Conservation (phyloP, 2,797 vertebrate species). For the Peromyscus melanophrys region DNA sequence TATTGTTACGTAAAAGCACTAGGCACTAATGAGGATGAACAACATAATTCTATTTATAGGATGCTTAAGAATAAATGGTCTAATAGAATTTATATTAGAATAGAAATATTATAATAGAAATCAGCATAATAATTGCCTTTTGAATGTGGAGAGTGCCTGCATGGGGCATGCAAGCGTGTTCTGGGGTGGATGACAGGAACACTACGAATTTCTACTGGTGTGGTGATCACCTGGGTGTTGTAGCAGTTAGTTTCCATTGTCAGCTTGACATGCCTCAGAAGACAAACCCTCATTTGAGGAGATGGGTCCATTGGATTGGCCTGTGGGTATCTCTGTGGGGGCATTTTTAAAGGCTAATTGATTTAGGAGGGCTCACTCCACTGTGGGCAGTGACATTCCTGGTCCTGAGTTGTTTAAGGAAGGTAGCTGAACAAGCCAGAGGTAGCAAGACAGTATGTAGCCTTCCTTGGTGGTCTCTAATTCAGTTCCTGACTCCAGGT, state of each 20-base stretch:
- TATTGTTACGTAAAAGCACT: neutral
- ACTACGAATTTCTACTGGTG: neutral
- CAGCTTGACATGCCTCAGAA: neutral
- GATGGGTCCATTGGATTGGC: neutral
- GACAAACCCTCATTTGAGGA: neutral
- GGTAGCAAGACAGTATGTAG: neutral
- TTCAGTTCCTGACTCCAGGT: neutral
- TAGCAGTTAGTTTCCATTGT: neutral
- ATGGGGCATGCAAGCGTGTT: neutral
- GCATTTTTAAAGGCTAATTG: neutral
- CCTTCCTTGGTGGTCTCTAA: neutral
- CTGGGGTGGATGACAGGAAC: neutral
- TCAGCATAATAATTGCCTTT: neutral
- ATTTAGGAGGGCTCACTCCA: neutral
- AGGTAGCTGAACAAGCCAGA: neutral
- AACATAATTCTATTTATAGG: neutral
- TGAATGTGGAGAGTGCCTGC: neutral
- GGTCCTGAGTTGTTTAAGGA: neutral
- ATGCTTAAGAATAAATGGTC: neutral
- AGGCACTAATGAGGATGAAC: neutral
- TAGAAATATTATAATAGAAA: conserved; percentile 5
- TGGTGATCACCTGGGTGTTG: neutral
- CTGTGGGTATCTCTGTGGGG: neutral
- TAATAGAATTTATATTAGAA: too few relatives aligned
- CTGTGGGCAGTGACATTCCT: neutral